A percentile compares a stretch with the other conserved stretches of the same genome.
Evolutionary conservation across 2,888 invertebrate genomes (phyloP).

Genomic region (Nymphalis urticae): DNA sequence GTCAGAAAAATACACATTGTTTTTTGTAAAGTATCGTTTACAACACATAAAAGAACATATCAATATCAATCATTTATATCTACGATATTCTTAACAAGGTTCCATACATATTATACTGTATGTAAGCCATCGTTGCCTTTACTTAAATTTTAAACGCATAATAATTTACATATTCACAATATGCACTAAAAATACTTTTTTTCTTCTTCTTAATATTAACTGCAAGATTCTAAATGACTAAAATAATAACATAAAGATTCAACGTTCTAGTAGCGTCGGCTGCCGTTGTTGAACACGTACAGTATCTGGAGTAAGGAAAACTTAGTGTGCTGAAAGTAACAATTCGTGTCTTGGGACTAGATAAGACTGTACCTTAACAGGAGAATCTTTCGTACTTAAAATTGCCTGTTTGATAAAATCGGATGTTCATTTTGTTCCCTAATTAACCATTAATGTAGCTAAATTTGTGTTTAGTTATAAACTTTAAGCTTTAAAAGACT

Average conservation of each 20-base stretch:
- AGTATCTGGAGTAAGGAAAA: slow-evolving; percentile 25
- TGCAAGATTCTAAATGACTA: slow-evolving; percentile 4
- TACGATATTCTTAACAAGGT: too few species aligned
- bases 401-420: slow-evolving; percentile 9
- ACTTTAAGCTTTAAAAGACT: too few species aligned
- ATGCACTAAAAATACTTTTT: background rate
- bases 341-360: slow-evolving; percentile 10
- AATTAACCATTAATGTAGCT: background rate
- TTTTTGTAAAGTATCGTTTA: too few species aligned
- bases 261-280: slow-evolving; percentile 46
- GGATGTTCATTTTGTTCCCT: background rate
- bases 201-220: background rate
- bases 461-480: background rate
- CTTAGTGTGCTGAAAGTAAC: slow-evolving; percentile 11
- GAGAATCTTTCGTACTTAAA: slow-evolving; percentile 1
- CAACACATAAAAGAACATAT: too few species aligned
- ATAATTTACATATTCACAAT: too few species aligned
- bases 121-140: too few species aligned
- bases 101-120: too few species aligned
- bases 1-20: too few species aligned
- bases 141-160: too few species aligned
- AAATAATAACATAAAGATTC: slow-evolving; percentile 16
- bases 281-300: slow-evolving; percentile 50
- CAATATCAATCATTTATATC: too few species aligned
- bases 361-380: slow-evolving; percentile 9